Evolutionary conservation across 2,797 vertebrate species (phyloP).

Genomic region (Rousettus madagascariensis): DNA sequence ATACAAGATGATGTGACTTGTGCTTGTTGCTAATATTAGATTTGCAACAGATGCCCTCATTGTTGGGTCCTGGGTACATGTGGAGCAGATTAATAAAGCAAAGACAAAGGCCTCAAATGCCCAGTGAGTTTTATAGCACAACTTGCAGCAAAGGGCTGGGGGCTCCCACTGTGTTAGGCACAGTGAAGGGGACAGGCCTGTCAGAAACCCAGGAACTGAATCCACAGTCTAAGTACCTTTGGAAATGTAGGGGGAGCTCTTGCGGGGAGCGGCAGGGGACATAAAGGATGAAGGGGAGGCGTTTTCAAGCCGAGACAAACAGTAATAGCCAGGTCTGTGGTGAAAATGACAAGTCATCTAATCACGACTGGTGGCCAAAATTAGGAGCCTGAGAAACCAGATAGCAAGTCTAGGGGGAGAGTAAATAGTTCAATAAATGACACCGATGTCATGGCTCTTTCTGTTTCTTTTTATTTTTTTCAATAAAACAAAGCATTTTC

Average conservation of each 20-base stretch:
- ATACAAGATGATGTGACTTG: constrained; percentile 62
- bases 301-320: background rate
- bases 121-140: background rate
- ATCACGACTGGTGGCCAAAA: background rate
- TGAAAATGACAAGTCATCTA: background rate
- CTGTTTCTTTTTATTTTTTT: background rate
- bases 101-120: constrained; percentile 34
- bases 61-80: constrained; percentile 51
- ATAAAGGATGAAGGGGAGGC: background rate
- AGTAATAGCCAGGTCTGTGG: background rate
- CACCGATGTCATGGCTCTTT: background rate
- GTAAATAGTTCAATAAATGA: background rate
- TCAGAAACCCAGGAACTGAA: background rate
- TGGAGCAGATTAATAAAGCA: constrained; percentile 38
- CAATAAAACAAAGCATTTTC: background rate
- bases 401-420: background rate
- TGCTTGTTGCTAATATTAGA: constrained; percentile 73
- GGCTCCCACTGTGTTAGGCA: background rate
- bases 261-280: background rate
- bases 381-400: background rate
- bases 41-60: constrained; percentile 60
- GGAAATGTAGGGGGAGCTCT: background rate
- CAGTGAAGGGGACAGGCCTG: background rate
- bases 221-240: background rate
- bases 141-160: background rate